These are phyloP conservation scores for Planococcus citri DNA, from an alignment of 1,140 invertebrate genomes.

Conservation along the genomic window DNA sequence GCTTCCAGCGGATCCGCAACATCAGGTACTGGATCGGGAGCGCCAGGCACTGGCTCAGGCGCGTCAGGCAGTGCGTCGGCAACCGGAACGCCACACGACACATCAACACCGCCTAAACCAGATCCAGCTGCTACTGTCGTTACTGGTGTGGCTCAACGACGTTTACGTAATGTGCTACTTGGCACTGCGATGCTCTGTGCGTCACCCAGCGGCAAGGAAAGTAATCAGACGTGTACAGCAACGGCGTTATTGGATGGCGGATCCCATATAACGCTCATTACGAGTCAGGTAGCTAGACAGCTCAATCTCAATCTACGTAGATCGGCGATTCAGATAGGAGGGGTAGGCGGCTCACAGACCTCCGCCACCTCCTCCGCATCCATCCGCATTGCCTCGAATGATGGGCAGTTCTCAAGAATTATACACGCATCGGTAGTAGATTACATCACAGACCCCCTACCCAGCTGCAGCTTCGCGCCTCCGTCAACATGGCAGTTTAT, in stretches of 20 bases:
- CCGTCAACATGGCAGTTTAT: background rate
- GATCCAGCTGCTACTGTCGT: background rate
- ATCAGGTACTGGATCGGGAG: too few species aligned
- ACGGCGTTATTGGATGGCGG: background rate
- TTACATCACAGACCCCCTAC: background rate
- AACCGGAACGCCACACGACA: background rate
- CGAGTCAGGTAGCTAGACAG: background rate
- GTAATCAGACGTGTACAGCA: background rate
- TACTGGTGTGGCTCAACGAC: background rate
- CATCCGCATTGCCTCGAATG: background rate
- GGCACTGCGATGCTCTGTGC: background rate
- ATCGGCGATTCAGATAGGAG: background rate
- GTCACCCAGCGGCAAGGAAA: background rate
- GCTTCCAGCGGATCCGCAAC: too few species aligned
- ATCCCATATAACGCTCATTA: background rate
- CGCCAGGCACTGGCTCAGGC: background rate
- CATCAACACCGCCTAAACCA: background rate
- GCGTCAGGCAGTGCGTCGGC: background rate
- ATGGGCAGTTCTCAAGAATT: background rate
- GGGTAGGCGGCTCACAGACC: background rate
- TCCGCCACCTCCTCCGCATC: background rate
- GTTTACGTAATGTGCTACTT: background rate
- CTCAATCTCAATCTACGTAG: background rate
- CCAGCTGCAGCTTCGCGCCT: background rate
- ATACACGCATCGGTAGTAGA: background rate